Conservation (phyloP, 2,113 vertebrate species). For the Anarhynchus alexandrinus region DNA sequence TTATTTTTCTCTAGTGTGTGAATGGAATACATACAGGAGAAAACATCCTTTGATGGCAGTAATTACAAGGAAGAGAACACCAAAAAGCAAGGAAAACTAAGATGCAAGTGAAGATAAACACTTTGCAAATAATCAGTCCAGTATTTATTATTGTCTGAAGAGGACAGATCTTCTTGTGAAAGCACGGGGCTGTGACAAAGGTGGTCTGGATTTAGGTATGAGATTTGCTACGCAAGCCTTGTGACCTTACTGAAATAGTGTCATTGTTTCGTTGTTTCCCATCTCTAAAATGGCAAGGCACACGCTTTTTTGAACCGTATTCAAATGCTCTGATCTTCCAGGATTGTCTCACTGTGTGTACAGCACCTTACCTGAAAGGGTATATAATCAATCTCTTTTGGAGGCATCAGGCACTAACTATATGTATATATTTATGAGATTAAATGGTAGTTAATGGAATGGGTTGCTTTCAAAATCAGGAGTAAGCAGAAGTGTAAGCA, state of each 20-base stretch:
- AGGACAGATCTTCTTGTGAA: not conserved
- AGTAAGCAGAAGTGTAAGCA: not conserved
- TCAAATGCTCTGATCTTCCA: not conserved
- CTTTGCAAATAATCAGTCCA: not conserved
- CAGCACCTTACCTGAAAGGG: not conserved
- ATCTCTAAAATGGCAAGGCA: fast-evolving
- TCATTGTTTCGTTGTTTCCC: not conserved
- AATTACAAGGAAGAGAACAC: not conserved
- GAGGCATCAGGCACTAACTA: not conserved
- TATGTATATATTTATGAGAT: not conserved
- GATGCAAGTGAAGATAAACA: not conserved
- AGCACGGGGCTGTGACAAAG: not conserved
- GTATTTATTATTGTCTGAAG: not conserved
- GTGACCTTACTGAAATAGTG: not conserved
- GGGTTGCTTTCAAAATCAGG: not conserved
- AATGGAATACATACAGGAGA: not conserved
- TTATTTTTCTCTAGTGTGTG: not conserved
- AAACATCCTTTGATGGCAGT: conserved; percentile 47
- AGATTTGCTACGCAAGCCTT: not conserved
- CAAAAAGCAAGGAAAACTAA: not conserved
- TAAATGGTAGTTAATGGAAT: not conserved
- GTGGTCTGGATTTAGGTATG: not conserved
- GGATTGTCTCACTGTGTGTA: not conserved
- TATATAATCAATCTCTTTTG: not conserved
- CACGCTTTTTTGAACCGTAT: fast-evolving